phyloP scores from a whole-genome alignment of 2,888 invertebrate species.

The Tetranychus truncatus region DNA sequence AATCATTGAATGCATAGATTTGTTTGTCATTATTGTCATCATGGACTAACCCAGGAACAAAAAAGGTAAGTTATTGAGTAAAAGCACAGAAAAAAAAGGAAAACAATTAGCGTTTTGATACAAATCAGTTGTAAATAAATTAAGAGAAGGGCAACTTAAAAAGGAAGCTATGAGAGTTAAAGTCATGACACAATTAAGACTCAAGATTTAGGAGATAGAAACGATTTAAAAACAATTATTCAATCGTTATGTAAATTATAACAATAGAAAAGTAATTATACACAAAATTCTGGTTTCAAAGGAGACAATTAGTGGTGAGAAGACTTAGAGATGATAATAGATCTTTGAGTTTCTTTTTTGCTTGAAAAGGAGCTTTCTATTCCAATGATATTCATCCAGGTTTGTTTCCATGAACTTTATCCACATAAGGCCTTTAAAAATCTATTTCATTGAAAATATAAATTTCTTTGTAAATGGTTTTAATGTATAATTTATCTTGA shows the following conservation, averaged over 20 bases:
- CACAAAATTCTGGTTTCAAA: not conserved
- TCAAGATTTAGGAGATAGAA: not conserved
- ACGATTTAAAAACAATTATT: not conserved
- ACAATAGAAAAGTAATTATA: not conserved
- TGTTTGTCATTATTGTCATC: not conserved
- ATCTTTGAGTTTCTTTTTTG: not conserved
- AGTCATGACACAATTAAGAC: not conserved
- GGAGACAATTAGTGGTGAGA: not conserved
- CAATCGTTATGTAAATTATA: not conserved
- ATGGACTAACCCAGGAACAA: not conserved
- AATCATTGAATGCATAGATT: not conserved
- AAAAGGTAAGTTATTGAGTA: not conserved
- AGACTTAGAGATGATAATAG: not conserved
- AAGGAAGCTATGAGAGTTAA: not conserved
- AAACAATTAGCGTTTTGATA: not conserved
- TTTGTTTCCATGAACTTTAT: not conserved
- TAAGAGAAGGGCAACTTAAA: not conserved
- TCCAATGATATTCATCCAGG: not conserved
- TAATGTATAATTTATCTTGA: no score
- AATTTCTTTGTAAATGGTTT: not conserved
- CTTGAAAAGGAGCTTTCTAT: not conserved
- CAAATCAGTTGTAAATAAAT: not conserved
- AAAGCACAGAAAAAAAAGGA: not conserved
- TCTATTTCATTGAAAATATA: not conserved
- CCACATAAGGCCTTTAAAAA: no score